Base-by-base conservation (phyloP, 2,888 invertebrate genomes). In the Caenorhabditis sp. region DNA sequence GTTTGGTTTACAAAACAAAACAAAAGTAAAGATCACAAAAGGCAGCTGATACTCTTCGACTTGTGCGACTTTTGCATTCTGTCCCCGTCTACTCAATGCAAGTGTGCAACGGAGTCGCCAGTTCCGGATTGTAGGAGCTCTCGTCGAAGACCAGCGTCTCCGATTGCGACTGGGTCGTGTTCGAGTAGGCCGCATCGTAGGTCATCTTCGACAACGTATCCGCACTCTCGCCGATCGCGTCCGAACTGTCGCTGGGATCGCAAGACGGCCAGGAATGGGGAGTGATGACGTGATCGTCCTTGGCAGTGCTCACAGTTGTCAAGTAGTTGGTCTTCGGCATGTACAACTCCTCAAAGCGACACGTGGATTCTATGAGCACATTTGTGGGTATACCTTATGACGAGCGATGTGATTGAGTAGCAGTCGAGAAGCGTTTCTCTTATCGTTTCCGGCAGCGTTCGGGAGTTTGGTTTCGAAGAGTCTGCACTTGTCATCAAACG, bases 401-500 rank as follows among this genome's bases (percentile, higher is more conserved):
- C n/a, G n/a, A n/a, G n/a, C n/a, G n/a, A n/a, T n/a, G n/a, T n/a
- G n/a, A 13, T 48, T 56, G 48, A 66, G 48, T 6, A 20, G n/a
- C n/a, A n/a, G n/a, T n/a, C n/a, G n/a, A n/a, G n/a, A n/a, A n/a
- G n/a, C n/a, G n/a, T n/a, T n/a, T n/a, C n/a, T n/a, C n/a, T n/a
- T n/a, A n/a, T n/a, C n/a, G n/a, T n/a, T n/a, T n/a, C n/a, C n/a
- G 1, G 45, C 7, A 0, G 66, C 32, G 24, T 48, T 41, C 27
- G 66, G 66, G 17, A 50, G 58, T n/a, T 48, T 30, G 2, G 66
- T 32, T 37, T 66, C 46, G 39, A 24, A 27, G 2, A 56, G 30
- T 3, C 24, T 48, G 5, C 56, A 39, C 17, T 66, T 66, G 15
- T 66, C 56, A 17, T 66, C 56, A n/a, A 66, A 66, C n/a, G 43